These are phyloP conservation scores for Brachionus plicatilis DNA, from an alignment of 1,140 invertebrate species.

Conservation along the genomic window DNA sequence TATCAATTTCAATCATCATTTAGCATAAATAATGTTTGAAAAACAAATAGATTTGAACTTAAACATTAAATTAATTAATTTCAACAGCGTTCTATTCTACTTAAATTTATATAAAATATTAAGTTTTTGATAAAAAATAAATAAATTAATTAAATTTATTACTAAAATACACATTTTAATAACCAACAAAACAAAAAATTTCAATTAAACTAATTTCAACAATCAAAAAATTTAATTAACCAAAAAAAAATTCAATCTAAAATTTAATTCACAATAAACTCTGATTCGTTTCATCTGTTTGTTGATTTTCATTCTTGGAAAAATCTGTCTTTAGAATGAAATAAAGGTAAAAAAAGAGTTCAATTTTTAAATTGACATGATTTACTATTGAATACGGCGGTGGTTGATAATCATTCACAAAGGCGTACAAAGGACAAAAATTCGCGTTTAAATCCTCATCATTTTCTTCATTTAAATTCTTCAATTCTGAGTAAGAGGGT, in stretches of 20 bases:
- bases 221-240: neutral
- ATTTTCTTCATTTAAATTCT: slow-evolving; percentile 49
- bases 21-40: too few relatives aligned
- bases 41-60: too few relatives aligned
- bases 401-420: slow-evolving; percentile 56
- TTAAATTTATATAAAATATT: neutral
- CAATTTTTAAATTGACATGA: neutral
- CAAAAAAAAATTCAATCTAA: neutral
- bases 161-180: too few relatives aligned
- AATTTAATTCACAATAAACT: neutral
- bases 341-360: neutral
- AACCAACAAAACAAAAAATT: neutral
- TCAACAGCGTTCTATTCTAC: too few relatives aligned
- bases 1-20: too few relatives aligned
- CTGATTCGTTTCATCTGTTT: neutral
- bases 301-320: neutral
- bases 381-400: slow-evolving; percentile 53
- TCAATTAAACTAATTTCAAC: neutral
- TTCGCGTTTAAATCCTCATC: slow-evolving; percentile 49
- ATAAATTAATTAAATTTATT: too few relatives aligned
- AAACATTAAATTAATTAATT: too few relatives aligned
- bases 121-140: neutral
- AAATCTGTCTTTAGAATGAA: neutral
- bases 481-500: slow-evolving; percentile 58
- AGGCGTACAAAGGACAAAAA: slow-evolving; percentile 58